Evolutionary conservation across 1,140 invertebrate genomes (phyloP), one percentile per base, ranked within the genome.

Genomic region (Metaphire vulgaris): DNA sequence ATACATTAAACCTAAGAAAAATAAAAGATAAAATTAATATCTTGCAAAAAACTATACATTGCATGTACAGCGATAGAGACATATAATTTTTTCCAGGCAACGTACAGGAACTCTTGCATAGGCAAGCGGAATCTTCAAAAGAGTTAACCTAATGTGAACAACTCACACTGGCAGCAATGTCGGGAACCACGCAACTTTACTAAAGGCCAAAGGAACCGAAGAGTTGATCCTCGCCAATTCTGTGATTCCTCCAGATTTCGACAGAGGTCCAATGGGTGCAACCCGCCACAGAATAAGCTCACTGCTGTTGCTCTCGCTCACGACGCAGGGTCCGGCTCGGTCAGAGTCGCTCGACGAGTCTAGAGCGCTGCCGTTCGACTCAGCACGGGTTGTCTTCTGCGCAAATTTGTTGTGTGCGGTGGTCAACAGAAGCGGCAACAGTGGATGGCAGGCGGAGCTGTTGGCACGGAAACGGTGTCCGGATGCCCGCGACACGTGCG

Each of bases 221-320:
- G 95, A 98, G 87, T 98, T 98, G 41, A 99, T 96, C n/a, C 97
- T 88, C 0, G 97, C 96, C 70, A 99, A 87, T 87, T 99, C 97
- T 16, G 93, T 92, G 65, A 99, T 94, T 6, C 97, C 97, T 1
- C 97, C 97, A 32, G 95, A 97, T 86, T 96, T 96, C 33, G 95
- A 97, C 26, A 99, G 86, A 0, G 97, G 97, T 0, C 97, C 96
- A 31, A 99, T 96, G 0, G 97, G 93, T 85, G 98, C 96, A 0
- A 98, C 96, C 31, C 82, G 90, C 97, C 97, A 99, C 69, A 99
- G 88, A 79, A 99, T 99, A 30, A 99, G 85, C 86, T 99, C 97
- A 81, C 95, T 97, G 83, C 6, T 21, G 21, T 12, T 21, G 6
- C 6, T 21, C 41, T 56, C 41, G 41, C 6, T 21, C 41, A 56